Evolutionary conservation across 2,888 invertebrate genomes (phyloP).

Genomic region (Plagiodera versicolora): DNA sequence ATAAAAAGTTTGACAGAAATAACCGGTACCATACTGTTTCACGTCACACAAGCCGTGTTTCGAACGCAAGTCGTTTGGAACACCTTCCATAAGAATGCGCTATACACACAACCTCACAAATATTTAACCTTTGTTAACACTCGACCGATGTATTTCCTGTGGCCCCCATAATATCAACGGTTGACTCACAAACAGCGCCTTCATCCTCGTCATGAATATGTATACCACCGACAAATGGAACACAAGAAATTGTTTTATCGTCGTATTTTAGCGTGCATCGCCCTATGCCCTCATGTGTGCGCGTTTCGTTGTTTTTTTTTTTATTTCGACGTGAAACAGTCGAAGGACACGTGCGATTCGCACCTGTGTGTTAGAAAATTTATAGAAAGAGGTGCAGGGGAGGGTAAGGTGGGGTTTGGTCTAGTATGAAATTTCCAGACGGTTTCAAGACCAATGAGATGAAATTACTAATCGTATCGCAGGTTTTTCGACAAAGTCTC

Average conservation of each 20-base stretch:
- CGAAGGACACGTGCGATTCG: background rate
- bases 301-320: no score
- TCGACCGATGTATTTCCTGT: constrained; percentile 46
- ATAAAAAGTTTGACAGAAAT: no score
- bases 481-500: no score
- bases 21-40: no score
- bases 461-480: no score
- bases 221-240: constrained; percentile 16
- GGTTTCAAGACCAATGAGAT: no score
- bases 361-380: background rate
- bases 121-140: constrained; percentile 48
- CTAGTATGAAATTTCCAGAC: no score
- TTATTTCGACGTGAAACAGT: background rate
- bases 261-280: background rate
- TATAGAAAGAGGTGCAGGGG: no score
- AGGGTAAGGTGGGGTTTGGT: no score
- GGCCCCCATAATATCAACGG: constrained; percentile 28
- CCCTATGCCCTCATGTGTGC: constrained; percentile 16
- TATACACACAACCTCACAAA: constrained; percentile 34
- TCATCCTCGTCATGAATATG: constrained; percentile 19
- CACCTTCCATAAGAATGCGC: constrained; percentile 21
- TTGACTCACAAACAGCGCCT: constrained; percentile 2
- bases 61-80: background rate
- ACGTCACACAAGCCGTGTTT: no score
- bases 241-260: constrained; percentile 5